phyloP scores from a whole-genome alignment of 2,797 vertebrate genomes.

The Percopsis omiscomaycus region DNA sequence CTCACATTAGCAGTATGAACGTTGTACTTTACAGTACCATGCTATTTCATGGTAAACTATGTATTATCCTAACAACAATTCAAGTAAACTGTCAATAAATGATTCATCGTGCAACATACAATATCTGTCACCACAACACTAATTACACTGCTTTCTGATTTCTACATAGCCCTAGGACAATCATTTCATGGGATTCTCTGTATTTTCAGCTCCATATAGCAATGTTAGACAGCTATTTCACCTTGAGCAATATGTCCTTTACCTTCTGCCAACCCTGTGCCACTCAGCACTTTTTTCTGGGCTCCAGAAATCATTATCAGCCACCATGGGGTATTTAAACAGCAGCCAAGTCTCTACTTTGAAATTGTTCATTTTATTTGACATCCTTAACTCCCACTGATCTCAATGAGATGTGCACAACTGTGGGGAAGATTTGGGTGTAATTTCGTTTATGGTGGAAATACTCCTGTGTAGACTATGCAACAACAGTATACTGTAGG shows the following conservation, averaged over 20 bases:
- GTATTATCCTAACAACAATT: background rate
- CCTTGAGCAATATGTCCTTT: constrained; percentile 77
- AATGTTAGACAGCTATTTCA: constrained; percentile 71
- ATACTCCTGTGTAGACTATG: no score
- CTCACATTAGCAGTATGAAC: background rate
- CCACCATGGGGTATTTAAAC: constrained; percentile 72
- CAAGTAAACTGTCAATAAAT: constrained; percentile 16
- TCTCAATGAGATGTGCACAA: constrained; percentile 27
- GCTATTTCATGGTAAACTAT: background rate
- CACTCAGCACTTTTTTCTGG: constrained; percentile 68
- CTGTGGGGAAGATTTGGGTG: constrained; percentile 33
- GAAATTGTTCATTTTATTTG: constrained; percentile 60
- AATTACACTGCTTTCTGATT: background rate
- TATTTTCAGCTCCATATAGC: constrained; percentile 52
- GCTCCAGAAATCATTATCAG: constrained; percentile 74
- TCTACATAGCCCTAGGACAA: constrained; percentile 4
- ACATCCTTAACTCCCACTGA: constrained; percentile 45
- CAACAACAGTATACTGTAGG: no score
- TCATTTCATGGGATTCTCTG: constrained; percentile 16
- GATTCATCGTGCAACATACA: constrained; percentile 3
- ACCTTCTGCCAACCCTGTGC: constrained; percentile 65
- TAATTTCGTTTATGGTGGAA: constrained; percentile 3
- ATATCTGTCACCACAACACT: background rate
- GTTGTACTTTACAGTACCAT: background rate
- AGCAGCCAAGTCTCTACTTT: constrained; percentile 66